phyloP scores from a whole-genome alignment of 2,113 vertebrate genomes.

The Hiodon alosoides region DNA sequence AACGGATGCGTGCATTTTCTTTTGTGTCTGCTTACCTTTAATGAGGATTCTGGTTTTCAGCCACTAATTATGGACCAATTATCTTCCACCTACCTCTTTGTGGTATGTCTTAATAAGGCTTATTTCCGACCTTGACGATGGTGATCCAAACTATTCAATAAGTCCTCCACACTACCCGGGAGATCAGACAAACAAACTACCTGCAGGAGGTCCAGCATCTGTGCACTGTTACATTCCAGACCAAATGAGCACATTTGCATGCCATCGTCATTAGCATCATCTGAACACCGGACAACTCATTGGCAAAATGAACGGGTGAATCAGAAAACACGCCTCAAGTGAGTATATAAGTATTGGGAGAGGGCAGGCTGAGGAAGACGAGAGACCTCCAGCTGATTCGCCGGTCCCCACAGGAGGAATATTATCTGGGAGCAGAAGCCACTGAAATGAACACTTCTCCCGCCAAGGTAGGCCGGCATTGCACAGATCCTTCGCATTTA shows the following conservation, averaged over 20 bases:
- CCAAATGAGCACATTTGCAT: not conserved
- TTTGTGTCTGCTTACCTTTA: not conserved
- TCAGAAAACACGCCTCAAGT: not conserved
- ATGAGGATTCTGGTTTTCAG: not conserved
- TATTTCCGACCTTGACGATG: conserved; percentile 41
- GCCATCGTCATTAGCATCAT: too few relatives aligned
- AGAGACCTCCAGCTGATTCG: not conserved
- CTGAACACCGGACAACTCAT: too few relatives aligned
- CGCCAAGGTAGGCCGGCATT: conserved; percentile 7
- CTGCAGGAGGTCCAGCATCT: too few relatives aligned
- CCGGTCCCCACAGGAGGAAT: not conserved
- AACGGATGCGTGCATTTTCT: not conserved
- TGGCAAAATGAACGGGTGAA: too few relatives aligned
- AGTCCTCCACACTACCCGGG: conserved; percentile 29
- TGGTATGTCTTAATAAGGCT: conserved; percentile 28
- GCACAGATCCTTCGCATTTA: not conserved
- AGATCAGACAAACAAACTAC: too few relatives aligned
- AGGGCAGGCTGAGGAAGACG: not conserved
- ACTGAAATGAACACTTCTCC: conserved; percentile 15
- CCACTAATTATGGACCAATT: conserved; percentile 38
- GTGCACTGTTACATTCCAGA: not conserved
- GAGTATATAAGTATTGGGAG: conserved; percentile 9
- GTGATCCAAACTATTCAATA: conserved; percentile 37
- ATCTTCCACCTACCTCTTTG: conserved; percentile 28
- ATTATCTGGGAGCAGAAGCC: not conserved